Evolutionary conservation across 2,113 vertebrate genomes (phyloP), one percentile per base, ranked within the genome.

Genomic region (Chunga burmeisteri): DNA sequence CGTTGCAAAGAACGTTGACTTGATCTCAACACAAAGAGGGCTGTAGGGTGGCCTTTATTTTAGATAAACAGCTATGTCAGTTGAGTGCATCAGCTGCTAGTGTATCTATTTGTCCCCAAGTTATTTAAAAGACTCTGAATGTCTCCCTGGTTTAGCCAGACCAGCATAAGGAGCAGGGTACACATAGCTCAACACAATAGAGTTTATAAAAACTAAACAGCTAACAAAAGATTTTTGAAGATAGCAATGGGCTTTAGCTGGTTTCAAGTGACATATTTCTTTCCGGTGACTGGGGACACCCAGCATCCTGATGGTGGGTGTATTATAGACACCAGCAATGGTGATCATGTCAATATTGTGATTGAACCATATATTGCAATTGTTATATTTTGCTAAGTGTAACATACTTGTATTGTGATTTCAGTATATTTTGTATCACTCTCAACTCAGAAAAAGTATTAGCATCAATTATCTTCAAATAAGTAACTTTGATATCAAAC

Each of bases 81-180:
- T 8, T 32, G 55, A 70, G 7, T 47, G 15, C 70, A 25, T 68
- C 47, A 58, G 34, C 30, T 27, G 29, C 32, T 13, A 55, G 22
- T 2, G 8, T 16, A 49, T 49, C 42, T n/a, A 6, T 16, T 83
- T 22, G 58, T 17, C 8, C 34, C 65, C 0, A 1, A 23, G 32
- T 30, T 47, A 46, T 34, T 13, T 56, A 27, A 13, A 26, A 14
- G 18, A 12, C 7, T 5, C 6, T 46, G 30, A 79, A 12, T 4
- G 18, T 14, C 49, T 32, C 44, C 59, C 74, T 42, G 40, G 18
- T 40, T 82, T 38, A 55, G 71, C 32, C 85, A 70, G 21, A 73
- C 11, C 16, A 29, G 59, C 49, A 22, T 0, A 3, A 47, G 19
- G 12, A 62, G 9, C 11, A 29, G 13, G 0, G 2, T 20, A 74